phyloP scores from a whole-genome alignment of 2,113 vertebrate species.

The Hippocampus abdominalis region DNA sequence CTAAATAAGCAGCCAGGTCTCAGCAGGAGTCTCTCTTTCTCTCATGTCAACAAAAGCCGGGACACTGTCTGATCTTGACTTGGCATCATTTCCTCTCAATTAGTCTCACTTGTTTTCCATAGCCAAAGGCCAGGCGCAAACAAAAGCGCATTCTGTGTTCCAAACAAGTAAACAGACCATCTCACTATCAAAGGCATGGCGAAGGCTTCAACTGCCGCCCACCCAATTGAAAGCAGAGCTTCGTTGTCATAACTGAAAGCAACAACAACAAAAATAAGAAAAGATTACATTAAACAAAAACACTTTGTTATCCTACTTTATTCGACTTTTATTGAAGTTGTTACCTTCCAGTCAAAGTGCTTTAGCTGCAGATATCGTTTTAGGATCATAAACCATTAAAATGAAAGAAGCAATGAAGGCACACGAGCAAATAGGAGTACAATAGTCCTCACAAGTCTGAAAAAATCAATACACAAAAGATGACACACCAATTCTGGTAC shows the following conservation, averaged over 20 bases:
- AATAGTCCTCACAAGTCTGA: neutral
- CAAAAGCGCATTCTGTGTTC: constrained; percentile 45
- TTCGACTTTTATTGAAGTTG: neutral
- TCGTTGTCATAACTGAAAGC: neutral
- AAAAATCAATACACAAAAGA: neutral
- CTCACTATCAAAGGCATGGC: constrained; percentile 10
- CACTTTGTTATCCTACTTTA: neutral
- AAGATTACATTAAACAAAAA: neutral
- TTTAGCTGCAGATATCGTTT: neutral
- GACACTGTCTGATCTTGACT: constrained; percentile 28
- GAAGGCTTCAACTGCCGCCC: neutral
- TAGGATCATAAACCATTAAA: neutral
- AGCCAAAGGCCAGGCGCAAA: constrained; percentile 38
- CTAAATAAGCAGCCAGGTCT: constrained; percentile 13
- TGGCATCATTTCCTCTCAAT: constrained; percentile 26
- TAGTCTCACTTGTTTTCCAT: constrained; percentile 35
- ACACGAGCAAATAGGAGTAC: neutral
- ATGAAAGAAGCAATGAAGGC: neutral
- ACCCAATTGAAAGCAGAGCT: neutral
- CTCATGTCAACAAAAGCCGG: constrained; percentile 13
- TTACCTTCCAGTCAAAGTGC: neutral
- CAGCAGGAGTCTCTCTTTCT: constrained; percentile 13
- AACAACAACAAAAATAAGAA: neutral
- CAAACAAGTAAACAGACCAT: constrained; percentile 30
- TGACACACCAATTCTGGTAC: neutral